Evolutionary conservation across 1,140 invertebrate genomes (phyloP), one percentile per base, ranked within the genome.

Genomic region (Ooceraea biroi): DNA sequence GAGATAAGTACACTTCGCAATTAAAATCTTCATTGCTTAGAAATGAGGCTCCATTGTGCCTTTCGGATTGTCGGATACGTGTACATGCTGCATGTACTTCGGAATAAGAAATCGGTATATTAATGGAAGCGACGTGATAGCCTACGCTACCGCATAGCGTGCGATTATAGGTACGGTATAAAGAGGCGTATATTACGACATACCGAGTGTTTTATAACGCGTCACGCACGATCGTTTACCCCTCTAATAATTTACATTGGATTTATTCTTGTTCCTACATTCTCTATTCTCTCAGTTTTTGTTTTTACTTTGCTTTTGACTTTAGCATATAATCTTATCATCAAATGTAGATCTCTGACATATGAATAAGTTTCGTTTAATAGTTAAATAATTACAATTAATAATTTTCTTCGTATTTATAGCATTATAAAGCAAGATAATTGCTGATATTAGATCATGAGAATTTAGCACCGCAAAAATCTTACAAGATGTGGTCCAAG

Each of bases 51-150:
- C 14, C 66, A 30, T 80, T 27, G 41, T 41, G 25, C 14, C 14
- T 63, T 25, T 91, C 90, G 83, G 88, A 89, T 86, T 90, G 89
- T 91, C 88, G 90, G 90, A 92, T 91, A 91, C 85, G 88, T 85
- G 87, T 74, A 82, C 83, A 86, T 65, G 27, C 82, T 85, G 76
- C 84, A 57, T 86, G 82, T 89, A 60, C 84, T 86, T 88, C 82
- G 84, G 90, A 91, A 92, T 91, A 91, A 85, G 76, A 88, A 91
- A 92, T 92, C 85, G 86, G 90, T 86, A 90, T 90, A 90, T 90
- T 92, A 92, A 92, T 90, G 88, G 86, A 86, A 8, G n/a, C 41
- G 44, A 63, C 72, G 46, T 46, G 58, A 76, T 65, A 52, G 48
- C 60, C 52, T 55, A 57, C 57, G 19, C 52, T 30, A 57, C 30